These are phyloP conservation scores for Hypotaenidia okinawae DNA, from an alignment of 2,797 vertebrate genomes.

Conservation along the genomic window DNA sequence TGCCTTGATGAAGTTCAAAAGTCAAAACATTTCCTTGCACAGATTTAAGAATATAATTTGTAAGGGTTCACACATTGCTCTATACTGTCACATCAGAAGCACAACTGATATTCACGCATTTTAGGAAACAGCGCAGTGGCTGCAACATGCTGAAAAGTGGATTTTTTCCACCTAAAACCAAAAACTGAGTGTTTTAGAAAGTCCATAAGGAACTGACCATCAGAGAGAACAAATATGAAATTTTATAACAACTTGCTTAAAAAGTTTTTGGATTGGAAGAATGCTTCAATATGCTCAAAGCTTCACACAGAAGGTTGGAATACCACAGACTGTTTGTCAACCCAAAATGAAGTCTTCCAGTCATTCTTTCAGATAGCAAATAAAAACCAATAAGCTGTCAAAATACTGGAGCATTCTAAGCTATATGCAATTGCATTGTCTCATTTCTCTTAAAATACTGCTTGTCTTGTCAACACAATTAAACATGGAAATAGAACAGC, in stretches of 20 bases:
- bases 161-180: background rate
- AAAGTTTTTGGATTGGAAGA: background rate
- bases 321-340: background rate
- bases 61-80: background rate
- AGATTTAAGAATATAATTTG: background rate
- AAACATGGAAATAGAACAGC: constrained; percentile 25
- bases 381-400: background rate
- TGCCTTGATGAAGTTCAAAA: constrained; percentile 16
- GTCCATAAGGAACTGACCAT: background rate
- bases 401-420: background rate
- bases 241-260: background rate
- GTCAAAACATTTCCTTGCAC: background rate
- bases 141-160: background rate
- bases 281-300: background rate
- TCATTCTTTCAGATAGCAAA: background rate
- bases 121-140: background rate
- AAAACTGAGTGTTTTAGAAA: background rate
- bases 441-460: constrained; percentile 34
- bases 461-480: constrained; percentile 21
- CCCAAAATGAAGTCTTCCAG: background rate
- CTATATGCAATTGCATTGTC: background rate
- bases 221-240: background rate
- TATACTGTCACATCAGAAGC: background rate
- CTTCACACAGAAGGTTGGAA: background rate
- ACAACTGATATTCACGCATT: background rate